Conservation (phyloP, 2,113 vertebrate species). For the Anoplopoma fimbria region DNA sequence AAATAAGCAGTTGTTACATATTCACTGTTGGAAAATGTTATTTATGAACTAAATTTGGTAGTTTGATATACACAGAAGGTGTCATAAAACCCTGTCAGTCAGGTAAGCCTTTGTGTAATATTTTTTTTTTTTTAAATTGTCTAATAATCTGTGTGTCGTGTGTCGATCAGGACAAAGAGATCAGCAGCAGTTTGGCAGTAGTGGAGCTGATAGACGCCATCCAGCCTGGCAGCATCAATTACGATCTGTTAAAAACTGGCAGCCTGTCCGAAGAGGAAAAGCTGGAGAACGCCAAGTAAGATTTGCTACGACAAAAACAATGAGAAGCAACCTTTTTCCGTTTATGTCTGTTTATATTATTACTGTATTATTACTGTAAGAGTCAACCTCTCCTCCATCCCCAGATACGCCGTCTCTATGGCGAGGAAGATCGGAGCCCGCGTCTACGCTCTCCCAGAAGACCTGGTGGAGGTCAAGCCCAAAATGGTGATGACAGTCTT, state of each 20-base stretch:
- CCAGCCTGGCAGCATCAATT: conserved; percentile 93
- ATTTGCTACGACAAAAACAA: background rate
- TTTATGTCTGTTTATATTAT: no score
- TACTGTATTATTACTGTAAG: no score
- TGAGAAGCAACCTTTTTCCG: no score
- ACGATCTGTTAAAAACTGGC: conserved; percentile 94
- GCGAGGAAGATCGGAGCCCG: conserved; percentile 95
- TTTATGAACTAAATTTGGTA: background rate
- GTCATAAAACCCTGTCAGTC: background rate
- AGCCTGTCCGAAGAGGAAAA: conserved; percentile 90
- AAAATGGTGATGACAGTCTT: conserved; percentile 99
- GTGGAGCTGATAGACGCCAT: conserved; percentile 98
- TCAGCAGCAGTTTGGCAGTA: conserved; percentile 94
- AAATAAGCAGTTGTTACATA: background rate
- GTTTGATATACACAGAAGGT: background rate
- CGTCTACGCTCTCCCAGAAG: conserved; percentile 96
- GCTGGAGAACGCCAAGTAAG: conserved; percentile 97
- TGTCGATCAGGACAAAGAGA: conserved; percentile 89
- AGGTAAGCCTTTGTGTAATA: background rate
- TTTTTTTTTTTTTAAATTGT: no score
- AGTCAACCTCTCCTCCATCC: background rate
- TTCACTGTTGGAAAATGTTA: background rate
- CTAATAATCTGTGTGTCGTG: conserved; percentile 11
- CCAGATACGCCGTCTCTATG: conserved; percentile 95
- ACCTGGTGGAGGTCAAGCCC: conserved; percentile 96